Percentiles rank a stretch among this genome's conserved stretches.
Evolutionary conservation across 2,888 invertebrate species (phyloP).

Genomic region (Drosophila mercatorum): DNA sequence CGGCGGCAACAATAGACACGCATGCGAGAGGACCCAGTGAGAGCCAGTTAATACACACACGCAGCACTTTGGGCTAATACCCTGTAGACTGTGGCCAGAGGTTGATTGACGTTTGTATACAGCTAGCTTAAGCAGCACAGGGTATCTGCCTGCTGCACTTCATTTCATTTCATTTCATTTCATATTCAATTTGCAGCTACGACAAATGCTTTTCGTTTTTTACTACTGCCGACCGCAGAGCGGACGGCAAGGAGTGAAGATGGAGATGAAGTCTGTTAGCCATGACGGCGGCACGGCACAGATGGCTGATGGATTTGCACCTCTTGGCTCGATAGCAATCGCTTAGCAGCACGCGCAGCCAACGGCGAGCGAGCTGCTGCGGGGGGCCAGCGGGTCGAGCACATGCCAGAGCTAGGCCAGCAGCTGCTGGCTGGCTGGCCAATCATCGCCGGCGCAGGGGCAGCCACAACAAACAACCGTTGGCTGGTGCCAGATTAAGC

Average conservation of each 20-base stretch:
- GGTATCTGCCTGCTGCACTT: background rate
- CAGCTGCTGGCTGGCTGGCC: constrained; percentile 8
- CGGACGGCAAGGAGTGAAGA: background rate
- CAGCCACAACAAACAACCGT: constrained; percentile 39
- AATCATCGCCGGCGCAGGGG: constrained; percentile 25
- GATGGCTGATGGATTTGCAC: constrained; percentile 44
- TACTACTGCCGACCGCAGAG: constrained; percentile 56
- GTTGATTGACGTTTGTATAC: background rate
- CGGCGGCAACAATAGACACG: constrained; percentile 42
- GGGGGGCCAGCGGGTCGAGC: background rate
- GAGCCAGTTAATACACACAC: constrained; percentile 7
- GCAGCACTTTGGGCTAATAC: background rate
- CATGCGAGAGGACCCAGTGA: constrained; percentile 23
- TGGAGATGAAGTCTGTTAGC: constrained; percentile 48
- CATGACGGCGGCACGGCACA: constrained; percentile 49
- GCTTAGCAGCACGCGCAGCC: constrained; percentile 8
- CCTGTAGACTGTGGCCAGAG: background rate
- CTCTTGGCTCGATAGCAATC: constrained; percentile 10
- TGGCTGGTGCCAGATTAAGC: constrained; percentile 22
- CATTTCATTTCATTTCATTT: constrained; percentile 14
- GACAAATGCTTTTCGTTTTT: constrained; percentile 28
- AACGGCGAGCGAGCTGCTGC: constrained; percentile 1
- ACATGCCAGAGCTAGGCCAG: too few species aligned
- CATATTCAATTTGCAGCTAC: constrained; percentile 63
- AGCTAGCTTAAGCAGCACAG: background rate